A percentile compares a stretch with the other conserved stretches of the same genome.
Conservation (phyloP, 2,797 vertebrate genomes). For the Falco biarmicus region DNA sequence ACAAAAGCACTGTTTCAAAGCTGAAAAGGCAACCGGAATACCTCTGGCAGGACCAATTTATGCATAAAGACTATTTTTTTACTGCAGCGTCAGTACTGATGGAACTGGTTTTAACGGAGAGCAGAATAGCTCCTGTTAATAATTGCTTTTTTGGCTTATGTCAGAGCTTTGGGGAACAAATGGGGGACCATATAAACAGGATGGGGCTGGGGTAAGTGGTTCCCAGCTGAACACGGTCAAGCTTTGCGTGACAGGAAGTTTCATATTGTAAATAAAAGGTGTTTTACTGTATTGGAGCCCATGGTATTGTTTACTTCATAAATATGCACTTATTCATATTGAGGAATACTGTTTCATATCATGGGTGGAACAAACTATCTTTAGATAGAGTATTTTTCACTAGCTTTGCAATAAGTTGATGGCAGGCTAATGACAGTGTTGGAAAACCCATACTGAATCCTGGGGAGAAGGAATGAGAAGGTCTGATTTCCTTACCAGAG, state of each 20-base stretch:
- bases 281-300: neutral
- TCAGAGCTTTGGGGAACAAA: neutral
- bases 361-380: neutral
- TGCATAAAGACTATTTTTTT: neutral
- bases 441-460: neutral
- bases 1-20: neutral
- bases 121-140: neutral
- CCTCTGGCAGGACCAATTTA: neutral
- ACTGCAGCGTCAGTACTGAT: neutral
- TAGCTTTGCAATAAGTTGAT: neutral
- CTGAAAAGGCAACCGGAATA: neutral
- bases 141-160: neutral
- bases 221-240: neutral
- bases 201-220: neutral
- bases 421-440: neutral
- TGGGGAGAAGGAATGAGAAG: neutral
- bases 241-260: neutral
- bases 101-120: neutral
- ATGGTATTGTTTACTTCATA: neutral
- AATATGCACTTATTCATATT: neutral
- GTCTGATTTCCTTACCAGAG: conserved; percentile 49
- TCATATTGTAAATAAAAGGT: neutral
- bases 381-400: neutral
- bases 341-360: neutral
- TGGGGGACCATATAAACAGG: neutral